phyloP scores from a whole-genome alignment of 2,113 vertebrate species.

The Notechis scutatus region DNA sequence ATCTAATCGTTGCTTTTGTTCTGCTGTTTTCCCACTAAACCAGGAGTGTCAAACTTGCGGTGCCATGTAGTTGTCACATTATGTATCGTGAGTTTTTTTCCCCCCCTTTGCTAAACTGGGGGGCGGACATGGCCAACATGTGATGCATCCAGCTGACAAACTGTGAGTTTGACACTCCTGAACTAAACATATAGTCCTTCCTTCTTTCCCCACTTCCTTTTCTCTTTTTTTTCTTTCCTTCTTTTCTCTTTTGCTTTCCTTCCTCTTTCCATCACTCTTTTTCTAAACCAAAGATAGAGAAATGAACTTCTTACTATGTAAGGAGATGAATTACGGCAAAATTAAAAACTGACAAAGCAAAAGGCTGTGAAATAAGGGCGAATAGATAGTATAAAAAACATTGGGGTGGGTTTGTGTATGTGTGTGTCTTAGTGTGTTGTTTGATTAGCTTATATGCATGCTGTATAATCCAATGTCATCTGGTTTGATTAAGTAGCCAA shows the following conservation, averaged over 20 bases:
- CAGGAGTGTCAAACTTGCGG: no score
- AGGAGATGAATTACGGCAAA: neutral
- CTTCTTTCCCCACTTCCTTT: neutral
- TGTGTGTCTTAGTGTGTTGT: neutral
- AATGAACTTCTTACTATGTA: neutral
- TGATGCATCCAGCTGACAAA: rapidly evolving
- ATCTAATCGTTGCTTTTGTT: neutral
- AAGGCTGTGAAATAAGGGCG: neutral
- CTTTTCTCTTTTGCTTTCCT: neutral
- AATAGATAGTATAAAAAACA: no score
- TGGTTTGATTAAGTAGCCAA: neutral
- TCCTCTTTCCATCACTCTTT: neutral
- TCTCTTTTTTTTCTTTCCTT: neutral
- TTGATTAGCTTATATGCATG: neutral
- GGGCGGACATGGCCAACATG: no score
- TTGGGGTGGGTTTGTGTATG: neutral
- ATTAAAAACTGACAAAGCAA: neutral
- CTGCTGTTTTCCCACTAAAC: neutral
- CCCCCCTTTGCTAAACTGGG: no score
- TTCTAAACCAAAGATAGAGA: neutral
- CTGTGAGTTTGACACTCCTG: no score
- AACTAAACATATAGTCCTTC: neutral
- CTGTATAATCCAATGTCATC: neutral
- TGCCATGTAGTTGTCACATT: no score
- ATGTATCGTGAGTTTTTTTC: no score